Percentiles rank a stretch among this genome's conserved stretches.
Conservation (phyloP, 2,797 vertebrate species). For the Xenopus petersii region DNA sequence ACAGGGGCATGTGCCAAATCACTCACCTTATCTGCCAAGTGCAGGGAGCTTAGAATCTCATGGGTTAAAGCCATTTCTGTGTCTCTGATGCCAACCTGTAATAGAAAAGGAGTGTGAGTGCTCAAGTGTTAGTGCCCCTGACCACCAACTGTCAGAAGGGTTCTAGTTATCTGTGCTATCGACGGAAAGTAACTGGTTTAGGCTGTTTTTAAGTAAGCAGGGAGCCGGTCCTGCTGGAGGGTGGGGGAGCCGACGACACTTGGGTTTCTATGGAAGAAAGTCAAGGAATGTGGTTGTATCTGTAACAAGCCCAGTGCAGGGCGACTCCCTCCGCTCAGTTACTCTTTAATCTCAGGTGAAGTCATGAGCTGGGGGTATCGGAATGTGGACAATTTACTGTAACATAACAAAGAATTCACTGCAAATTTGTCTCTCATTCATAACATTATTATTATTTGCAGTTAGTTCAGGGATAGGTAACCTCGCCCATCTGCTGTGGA, state of each 20-base stretch:
- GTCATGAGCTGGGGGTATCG: no score
- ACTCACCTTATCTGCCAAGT: constrained; percentile 55
- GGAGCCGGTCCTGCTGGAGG: background rate
- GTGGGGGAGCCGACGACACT: constrained; percentile 17
- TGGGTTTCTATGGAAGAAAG: constrained; percentile 25
- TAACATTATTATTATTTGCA: no score
- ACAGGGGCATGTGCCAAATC: background rate
- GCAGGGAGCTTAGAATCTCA: constrained; percentile 57
- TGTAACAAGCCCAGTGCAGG: background rate
- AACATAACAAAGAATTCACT: no score
- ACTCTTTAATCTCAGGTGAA: no score
- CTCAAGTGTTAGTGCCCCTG: background rate
- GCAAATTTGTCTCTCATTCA: no score
- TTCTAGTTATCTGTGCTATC: constrained; percentile 1
- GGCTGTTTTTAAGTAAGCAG: constrained; percentile 39
- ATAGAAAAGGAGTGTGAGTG: background rate
- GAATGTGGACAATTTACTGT: no score
- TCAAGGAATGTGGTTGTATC: constrained; percentile 31
- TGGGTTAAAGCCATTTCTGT: constrained; percentile 39
- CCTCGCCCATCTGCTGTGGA: no score
- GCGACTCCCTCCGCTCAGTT: background rate
- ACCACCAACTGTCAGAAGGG: constrained; percentile 1
- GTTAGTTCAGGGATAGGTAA: no score
- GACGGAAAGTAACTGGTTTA: constrained; percentile 37
- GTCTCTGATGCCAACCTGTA: background rate